Conservation (phyloP, 2,113 vertebrate genomes). For the Psittacula cyanocephala region DNA sequence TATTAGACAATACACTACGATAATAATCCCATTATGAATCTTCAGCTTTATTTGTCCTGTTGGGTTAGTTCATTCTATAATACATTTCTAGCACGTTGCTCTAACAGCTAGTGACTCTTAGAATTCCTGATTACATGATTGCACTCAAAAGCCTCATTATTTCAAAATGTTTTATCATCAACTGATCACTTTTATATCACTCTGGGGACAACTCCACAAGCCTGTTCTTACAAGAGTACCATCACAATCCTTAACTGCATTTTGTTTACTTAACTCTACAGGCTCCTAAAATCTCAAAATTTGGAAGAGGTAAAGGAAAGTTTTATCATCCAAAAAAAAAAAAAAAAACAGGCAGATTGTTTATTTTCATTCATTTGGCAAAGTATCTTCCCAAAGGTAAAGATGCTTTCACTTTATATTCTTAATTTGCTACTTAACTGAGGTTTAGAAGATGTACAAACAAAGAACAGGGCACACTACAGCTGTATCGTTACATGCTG, state of each 20-base stretch:
- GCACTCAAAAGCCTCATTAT: conserved; percentile 36
- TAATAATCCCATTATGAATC: conserved; percentile 17
- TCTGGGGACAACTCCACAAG: background rate
- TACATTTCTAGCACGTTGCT: background rate
- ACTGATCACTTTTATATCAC: background rate
- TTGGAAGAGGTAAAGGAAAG: background rate
- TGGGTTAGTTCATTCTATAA: background rate
- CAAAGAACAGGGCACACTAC: background rate
- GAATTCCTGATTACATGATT: conserved; percentile 9
- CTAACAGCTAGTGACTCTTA: background rate
- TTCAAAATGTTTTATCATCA: conserved; percentile 32
- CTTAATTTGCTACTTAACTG: background rate
- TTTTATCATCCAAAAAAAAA: background rate
- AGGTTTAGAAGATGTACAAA: background rate
- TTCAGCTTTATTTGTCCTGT: conserved; percentile 12
- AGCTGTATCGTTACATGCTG: background rate
- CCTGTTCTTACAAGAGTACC: background rate
- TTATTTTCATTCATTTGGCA: background rate
- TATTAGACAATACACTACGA: background rate
- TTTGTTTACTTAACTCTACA: conserved; percentile 4
- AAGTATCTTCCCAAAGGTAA: background rate
- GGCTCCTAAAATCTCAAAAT: background rate
- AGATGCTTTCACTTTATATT: background rate
- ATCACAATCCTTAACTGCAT: background rate
- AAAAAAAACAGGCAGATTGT: background rate